Base-by-base conservation (phyloP, 2,797 vertebrate species). In the Numenius phaeopus region DNA sequence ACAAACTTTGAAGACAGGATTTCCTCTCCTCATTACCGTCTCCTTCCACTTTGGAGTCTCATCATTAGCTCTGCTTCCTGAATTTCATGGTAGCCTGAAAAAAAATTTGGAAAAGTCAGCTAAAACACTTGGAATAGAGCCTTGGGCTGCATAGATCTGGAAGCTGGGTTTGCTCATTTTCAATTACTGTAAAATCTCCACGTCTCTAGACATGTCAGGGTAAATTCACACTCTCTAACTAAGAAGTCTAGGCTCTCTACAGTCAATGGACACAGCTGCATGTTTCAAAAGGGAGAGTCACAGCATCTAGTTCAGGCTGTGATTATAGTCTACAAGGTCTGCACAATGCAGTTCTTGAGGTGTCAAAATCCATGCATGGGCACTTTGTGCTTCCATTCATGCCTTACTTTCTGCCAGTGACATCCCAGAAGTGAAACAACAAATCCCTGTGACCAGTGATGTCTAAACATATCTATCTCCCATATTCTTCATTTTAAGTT, bases 21-120 rank as follows among this genome's bases (percentile, higher is more conserved):
- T 87, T 81, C 26, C 14, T 66, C 10, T 83, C 15, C 4, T 42
- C 23, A 8, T 57, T 87, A 40, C 10, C 0, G 0, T 15, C 20
- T 58, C 15, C n/a, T 77, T 79, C 27, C 7, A 24, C 15, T 77
- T 55, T 80, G 15, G 10, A 46, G 1, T 65, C 42, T 42, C 29
- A 76, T 11, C 9, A 50, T 5, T 27, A 67, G 7, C 6, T 72
- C 8, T 3, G 2, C 11, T 44, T 83, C 37, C 64, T 52, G 15
- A 65, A 70, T 58, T 37, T 37, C 50, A 46, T 39, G 23, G 11
- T 29, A 69, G 29, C 17, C 24, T 61, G 37, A 82, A 83, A 67
- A 39, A 76, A 30, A 14, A 12, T 55, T 64, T 62, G 18, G 39
- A 91, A 91, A 84, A 49, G 22, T 58, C 50, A 91, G 2, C 4